Conservation (phyloP, 2,113 vertebrate genomes). For the Strix aluco region DNA sequence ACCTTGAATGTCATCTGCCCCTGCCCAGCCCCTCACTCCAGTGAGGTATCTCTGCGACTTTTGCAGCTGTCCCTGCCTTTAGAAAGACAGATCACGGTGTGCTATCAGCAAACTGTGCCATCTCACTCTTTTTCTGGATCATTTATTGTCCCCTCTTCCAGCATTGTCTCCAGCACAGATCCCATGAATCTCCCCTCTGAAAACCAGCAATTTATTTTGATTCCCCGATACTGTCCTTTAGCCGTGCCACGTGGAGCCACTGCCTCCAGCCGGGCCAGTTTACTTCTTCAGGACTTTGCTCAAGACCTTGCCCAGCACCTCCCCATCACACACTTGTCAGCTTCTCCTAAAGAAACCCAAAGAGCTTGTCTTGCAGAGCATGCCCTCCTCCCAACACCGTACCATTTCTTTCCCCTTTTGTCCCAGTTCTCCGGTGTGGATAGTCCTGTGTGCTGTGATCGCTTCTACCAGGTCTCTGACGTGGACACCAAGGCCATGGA, state of each 20-base stretch:
- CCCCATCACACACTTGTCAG: not conserved
- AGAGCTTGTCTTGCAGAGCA: not conserved
- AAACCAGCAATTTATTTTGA: not conserved
- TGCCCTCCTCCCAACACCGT: not conserved
- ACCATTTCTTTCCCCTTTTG: accelerated
- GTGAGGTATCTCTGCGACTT: not conserved
- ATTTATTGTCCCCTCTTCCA: not conserved
- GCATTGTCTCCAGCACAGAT: not conserved
- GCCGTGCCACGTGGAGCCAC: not conserved
- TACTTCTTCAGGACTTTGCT: not conserved
- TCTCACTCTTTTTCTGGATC: not conserved
- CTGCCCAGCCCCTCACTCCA: not conserved
- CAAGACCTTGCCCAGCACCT: not conserved
- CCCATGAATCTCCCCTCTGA: not conserved
- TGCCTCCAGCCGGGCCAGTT: not conserved
- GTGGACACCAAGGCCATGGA: accelerated
- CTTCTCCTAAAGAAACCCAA: not conserved
- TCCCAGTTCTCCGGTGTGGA: not conserved
- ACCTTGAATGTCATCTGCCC: not conserved
- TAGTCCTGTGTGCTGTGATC: not conserved
- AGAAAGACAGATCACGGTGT: not conserved
- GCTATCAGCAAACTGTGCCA: not conserved
- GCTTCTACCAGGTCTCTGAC: not conserved
- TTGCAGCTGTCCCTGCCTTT: not conserved
- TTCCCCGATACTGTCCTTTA: not conserved